These are phyloP conservation scores for Cataglyphis albicans DNA, from an alignment of 2,888 invertebrate genomes.

Conservation along the genomic window DNA sequence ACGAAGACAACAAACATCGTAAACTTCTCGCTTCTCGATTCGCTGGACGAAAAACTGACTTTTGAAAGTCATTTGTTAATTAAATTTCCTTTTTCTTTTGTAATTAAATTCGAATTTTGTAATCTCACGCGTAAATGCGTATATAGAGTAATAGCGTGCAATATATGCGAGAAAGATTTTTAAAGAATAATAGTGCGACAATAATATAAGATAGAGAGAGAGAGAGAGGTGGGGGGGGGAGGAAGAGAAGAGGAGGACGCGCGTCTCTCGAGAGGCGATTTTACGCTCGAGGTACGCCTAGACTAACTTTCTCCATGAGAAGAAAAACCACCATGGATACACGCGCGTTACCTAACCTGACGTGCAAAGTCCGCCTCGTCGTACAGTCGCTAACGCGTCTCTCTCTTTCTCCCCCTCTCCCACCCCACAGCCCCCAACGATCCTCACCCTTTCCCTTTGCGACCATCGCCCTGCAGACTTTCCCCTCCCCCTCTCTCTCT, in stretches of 20 bases:
- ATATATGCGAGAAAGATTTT: background rate
- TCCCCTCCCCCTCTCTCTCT: background rate
- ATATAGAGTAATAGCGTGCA: background rate
- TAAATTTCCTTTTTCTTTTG: no score
- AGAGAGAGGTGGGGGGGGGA: slow-evolving; percentile 4
- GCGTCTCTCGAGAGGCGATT: slow-evolving; percentile 70
- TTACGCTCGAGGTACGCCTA: slow-evolving; percentile 77
- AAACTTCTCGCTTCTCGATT: background rate
- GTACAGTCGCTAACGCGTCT: slow-evolving; percentile 65
- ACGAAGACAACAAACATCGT: background rate
- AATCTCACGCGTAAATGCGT: background rate
- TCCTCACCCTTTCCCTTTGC: slow-evolving; percentile 27
- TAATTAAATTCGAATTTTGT: background rate
- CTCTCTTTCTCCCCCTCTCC: slow-evolving; percentile 29
- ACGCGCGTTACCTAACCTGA: slow-evolving; percentile 73
- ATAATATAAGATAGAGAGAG: slow-evolving; percentile 39
- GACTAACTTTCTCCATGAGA: slow-evolving; percentile 80
- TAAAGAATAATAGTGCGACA: background rate
- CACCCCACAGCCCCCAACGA: slow-evolving; percentile 31
- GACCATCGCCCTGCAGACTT: slow-evolving; percentile 15
- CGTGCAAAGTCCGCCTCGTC: slow-evolving; percentile 65
- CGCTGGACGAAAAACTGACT: background rate
- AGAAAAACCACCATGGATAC: slow-evolving; percentile 71
- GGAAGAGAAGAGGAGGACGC: slow-evolving; percentile 48
- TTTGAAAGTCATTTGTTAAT: background rate